Base-by-base conservation (phyloP, 2,888 invertebrate genomes). In the Pristionchus entomophagus region DNA sequence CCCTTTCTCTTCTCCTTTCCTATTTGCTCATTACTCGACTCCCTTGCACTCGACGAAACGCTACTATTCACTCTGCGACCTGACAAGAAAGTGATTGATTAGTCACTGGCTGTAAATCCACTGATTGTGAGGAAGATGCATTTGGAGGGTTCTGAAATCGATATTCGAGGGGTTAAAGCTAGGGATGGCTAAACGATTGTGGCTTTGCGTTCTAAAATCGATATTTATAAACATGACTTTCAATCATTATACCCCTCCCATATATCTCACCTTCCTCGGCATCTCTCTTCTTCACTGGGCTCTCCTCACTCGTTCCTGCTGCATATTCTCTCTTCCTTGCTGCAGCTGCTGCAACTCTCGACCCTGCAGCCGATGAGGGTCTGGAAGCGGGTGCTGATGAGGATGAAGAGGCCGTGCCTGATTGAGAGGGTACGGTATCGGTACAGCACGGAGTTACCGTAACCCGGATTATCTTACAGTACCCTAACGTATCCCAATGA, bases 321-420 rank as follows among this genome's bases (percentile, higher is more conserved):
- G 49, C 78, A 26, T 80, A 51, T 22, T 80, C 51, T 51, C 78
- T 80, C 51, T 80, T 80, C 41, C 51, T 51, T 49, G 49, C 14
- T 41, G 38, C 6, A 14, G 73, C 22, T 41, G 77, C 32, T 12
- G 10, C 32, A 29, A 4, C 32, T 6, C 32, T 62, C 12, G 32
- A 29, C 26, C 3, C 8, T 12, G 5, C 14, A 32, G 29, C 32
- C 69, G 2, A 38, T n/a, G 19, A 12, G 35, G 14, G 26, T 4
- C 4, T 5, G 59, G 29, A 6, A 29, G 29, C 2, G 59, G 8
- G 59, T 2, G 59, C 26, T 12, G n/a, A n/a, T n/a, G n/a, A n/a
- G n/a, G n/a, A n/a, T n/a, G n/a, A n/a, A n/a, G n/a, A n/a, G 45
- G 6, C 45, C 8, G 45, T 14, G 45, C 45, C 45, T 14, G 45